These are phyloP conservation scores for Pseudochirops corinnae DNA, from an alignment of 2,797 vertebrate genomes.

Conservation along the genomic window DNA sequence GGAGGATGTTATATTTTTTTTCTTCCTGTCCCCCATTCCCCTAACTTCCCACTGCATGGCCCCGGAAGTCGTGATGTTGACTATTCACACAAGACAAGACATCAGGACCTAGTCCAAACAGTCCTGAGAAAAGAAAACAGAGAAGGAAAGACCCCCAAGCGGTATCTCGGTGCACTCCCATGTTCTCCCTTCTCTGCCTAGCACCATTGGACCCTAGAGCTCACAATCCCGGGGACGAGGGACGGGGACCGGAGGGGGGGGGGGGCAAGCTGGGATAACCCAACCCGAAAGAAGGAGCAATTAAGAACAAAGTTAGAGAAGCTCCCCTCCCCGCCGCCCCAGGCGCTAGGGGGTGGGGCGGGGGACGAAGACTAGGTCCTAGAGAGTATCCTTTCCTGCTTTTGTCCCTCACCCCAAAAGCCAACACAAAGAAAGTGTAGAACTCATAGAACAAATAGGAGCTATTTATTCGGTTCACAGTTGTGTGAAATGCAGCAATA, in stretches of 20 bases:
- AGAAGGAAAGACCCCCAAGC: not conserved
- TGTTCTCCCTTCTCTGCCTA: not conserved
- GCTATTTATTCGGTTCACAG: conserved; percentile 97
- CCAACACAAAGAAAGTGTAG: conserved; percentile 86
- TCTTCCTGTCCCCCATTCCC: not conserved
- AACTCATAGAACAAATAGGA: conserved; percentile 90
- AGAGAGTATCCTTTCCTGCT: conserved; percentile 7
- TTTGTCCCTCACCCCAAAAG: conserved; percentile 66
- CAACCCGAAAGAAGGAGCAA: not conserved
- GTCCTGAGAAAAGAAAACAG: not conserved
- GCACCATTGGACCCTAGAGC: not conserved
- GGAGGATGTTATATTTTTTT: not conserved
- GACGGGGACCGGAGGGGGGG: not conserved
- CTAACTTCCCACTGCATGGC: not conserved
- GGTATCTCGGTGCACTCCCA: not conserved
- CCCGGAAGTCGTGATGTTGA: not conserved
- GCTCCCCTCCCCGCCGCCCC: not conserved
- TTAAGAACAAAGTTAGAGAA: not conserved
- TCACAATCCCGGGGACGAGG: not conserved
- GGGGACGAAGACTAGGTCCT: not conserved
- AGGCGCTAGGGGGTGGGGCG: not conserved
- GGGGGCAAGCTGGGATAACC: not conserved
- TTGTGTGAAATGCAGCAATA: conserved; percentile 99
- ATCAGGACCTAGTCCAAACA: not conserved
- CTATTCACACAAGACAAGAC: not conserved